These are phyloP conservation scores for Hyperoplus lanceolatus DNA, from an alignment of 2,797 vertebrate species.

Conservation along the genomic window DNA sequence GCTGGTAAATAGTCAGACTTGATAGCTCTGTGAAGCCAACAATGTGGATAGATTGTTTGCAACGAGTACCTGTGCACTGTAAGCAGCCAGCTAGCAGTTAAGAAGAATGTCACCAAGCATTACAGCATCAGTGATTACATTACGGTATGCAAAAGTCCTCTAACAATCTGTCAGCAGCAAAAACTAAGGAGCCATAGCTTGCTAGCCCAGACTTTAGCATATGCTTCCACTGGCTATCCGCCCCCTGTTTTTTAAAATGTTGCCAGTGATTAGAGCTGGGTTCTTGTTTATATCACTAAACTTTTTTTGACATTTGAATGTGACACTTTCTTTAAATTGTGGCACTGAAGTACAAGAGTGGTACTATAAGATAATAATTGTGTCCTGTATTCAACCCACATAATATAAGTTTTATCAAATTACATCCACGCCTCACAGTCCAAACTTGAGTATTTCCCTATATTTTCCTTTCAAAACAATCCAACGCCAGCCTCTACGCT, in stretches of 20 bases:
- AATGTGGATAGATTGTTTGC: not conserved
- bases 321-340: conserved; percentile 52
- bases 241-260: conserved; percentile 46
- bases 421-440: conserved; percentile 30
- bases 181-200: conserved; percentile 20
- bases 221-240: conserved; percentile 42
- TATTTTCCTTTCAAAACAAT: conserved; percentile 22
- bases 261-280: conserved; percentile 34
- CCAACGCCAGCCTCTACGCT: conserved; percentile 39
- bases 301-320: conserved; percentile 55
- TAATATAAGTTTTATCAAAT: conserved; percentile 30
- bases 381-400: conserved; percentile 15
- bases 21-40: not conserved
- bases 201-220: conserved; percentile 30
- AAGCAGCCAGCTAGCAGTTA: not conserved
- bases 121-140: no score
- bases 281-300: conserved; percentile 54
- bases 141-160: conserved; percentile 9
- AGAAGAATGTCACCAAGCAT: not conserved
- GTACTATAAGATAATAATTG: not conserved
- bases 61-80: not conserved
- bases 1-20: not conserved
- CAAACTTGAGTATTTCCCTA: not conserved
- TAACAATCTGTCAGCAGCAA: conserved; percentile 19
- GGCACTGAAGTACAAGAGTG: conserved; percentile 13